A percentile compares a stretch with the other conserved stretches of the same genome.
phyloP scores from a whole-genome alignment of 2,888 invertebrate genomes.

The Zonitis immaculata region DNA sequence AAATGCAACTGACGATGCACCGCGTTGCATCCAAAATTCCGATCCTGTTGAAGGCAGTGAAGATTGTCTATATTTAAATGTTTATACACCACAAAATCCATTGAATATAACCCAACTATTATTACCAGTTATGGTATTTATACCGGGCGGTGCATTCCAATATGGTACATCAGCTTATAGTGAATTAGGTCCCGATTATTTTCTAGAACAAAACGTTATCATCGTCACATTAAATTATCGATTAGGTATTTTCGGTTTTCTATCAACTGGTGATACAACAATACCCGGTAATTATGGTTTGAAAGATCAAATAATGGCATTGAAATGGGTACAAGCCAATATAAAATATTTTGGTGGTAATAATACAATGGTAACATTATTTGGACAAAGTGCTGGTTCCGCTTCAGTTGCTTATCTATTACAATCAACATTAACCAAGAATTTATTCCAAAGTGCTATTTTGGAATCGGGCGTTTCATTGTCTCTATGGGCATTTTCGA shows the following conservation, averaged over 20 bases:
- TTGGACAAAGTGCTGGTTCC: conserved; percentile 34
- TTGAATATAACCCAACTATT: no score
- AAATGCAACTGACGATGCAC: conserved; percentile 26
- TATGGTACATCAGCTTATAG: conserved; percentile 29
- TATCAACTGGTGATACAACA: conserved; percentile 31
- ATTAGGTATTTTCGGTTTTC: conserved; percentile 38
- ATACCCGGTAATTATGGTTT: conserved; percentile 34
- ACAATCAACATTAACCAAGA: conserved; percentile 28
- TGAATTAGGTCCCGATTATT: conserved; percentile 32
- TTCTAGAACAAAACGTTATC: conserved; percentile 34
- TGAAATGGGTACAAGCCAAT: conserved; percentile 33
- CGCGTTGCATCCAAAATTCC: conserved; percentile 24
- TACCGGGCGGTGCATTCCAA: conserved; percentile 35
- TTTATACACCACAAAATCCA: conserved; percentile 27
- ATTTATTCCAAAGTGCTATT: conserved; percentile 31
- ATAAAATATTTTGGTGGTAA: conserved; percentile 32
- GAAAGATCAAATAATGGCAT: conserved; percentile 33
- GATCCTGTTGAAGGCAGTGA: conserved; percentile 24
- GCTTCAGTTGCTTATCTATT: conserved; percentile 31
- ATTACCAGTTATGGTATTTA: conserved; percentile 39
- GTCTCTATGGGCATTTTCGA: conserved; percentile 32
- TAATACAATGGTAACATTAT: conserved; percentile 29
- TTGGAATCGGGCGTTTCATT: conserved; percentile 34
- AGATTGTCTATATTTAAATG: conserved; percentile 36
- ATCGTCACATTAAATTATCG: conserved; percentile 38